A percentile compares a stretch with the other conserved stretches of the same genome.
These are phyloP conservation scores for Plutomurus gul DNA, from an alignment of 1,140 invertebrate species.

Conservation along the genomic window DNA sequence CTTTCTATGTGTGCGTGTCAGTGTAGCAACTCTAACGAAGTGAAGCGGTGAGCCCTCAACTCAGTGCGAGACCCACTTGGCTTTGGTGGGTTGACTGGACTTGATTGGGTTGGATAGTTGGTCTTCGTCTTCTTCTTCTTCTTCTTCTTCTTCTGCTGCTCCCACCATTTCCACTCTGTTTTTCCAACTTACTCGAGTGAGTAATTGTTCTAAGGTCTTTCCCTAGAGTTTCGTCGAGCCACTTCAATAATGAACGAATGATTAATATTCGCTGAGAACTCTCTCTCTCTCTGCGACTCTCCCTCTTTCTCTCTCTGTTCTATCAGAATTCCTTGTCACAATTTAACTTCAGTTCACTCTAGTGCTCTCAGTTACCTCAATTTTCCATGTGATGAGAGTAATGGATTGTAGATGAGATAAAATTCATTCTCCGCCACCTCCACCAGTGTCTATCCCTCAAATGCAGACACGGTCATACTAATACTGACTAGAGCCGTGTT, in stretches of 20 bases:
- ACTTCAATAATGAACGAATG: constrained; percentile 21
- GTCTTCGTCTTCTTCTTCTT: background rate
- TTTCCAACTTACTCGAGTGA: background rate
- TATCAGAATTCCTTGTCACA: constrained; percentile 8
- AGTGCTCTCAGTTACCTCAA: background rate
- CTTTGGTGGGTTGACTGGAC: background rate
- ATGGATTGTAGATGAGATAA: background rate
- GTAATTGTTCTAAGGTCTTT: constrained; percentile 21
- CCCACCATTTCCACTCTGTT: background rate
- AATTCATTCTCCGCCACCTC: background rate
- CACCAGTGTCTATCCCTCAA: background rate
- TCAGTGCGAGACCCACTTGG: background rate
- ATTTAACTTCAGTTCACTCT: background rate
- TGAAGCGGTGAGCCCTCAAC: background rate
- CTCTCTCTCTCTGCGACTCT: too few species aligned
- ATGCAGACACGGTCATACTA: too few species aligned
- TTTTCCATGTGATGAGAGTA: background rate
- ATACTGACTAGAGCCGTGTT: too few species aligned
- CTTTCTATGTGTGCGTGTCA: background rate
- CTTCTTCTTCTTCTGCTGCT: background rate
- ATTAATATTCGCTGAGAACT: constrained; percentile 19
- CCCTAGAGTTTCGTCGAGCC: background rate
- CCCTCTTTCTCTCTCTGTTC: background rate
- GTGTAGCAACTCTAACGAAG: background rate
- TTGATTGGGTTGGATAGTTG: background rate